phyloP scores from a whole-genome alignment of 1,140 invertebrate species.

The Ceratoteleas bidentatus region DNA sequence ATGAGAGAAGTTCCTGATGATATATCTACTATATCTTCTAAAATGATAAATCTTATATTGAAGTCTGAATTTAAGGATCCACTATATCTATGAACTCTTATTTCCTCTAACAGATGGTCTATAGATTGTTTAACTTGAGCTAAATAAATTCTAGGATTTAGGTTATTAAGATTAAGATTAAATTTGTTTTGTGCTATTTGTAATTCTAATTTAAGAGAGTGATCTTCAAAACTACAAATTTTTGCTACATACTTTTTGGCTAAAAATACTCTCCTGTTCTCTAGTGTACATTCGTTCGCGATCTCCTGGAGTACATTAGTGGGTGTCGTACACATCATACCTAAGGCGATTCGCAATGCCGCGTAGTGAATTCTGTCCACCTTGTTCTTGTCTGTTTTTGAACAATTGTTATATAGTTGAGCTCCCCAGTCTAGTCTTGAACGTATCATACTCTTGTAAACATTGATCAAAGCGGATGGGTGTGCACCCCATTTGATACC shows the following conservation, averaged over 20 bases:
- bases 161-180: too few species aligned
- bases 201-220: not conserved
- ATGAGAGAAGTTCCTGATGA: too few species aligned
- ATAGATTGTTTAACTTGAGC: too few species aligned
- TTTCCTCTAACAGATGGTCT: too few species aligned
- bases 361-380: not conserved
- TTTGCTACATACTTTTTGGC: not conserved
- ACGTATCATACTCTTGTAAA: constrained; percentile 11
- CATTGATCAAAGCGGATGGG: not conserved
- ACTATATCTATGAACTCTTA: too few species aligned
- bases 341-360: not conserved
- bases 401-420: not conserved
- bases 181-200: too few species aligned
- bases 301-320: not conserved
- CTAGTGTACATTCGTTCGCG: not conserved
- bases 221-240: not conserved
- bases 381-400: not conserved
- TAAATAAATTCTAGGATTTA: too few species aligned
- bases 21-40: too few species aligned
- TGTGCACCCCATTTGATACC: constrained; percentile 12
- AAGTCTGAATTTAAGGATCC: too few species aligned
- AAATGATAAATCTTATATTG: too few species aligned
- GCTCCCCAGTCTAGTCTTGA: constrained; percentile 6
- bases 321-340: not conserved
- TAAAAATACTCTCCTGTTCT: not conserved